A percentile compares a stretch with the other conserved stretches of the same genome.
Evolutionary conservation across 2,113 vertebrate species (phyloP).

Genomic region (Neolamprologus brichardi): DNA sequence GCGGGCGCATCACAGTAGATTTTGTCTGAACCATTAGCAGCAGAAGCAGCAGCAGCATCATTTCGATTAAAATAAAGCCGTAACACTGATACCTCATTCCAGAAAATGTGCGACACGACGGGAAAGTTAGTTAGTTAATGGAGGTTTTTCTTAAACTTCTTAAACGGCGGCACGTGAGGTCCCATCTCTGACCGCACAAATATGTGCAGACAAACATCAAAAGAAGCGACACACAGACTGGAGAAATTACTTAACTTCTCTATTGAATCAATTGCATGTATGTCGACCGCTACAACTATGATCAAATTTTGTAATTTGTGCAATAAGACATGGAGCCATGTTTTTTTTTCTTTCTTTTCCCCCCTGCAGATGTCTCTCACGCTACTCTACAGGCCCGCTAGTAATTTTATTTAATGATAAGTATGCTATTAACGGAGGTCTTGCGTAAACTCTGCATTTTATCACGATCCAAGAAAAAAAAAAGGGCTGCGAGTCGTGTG

Average conservation of each 20-base stretch:
- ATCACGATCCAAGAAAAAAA: conserved; percentile 19
- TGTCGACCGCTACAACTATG: background rate
- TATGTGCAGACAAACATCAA: conserved; percentile 32
- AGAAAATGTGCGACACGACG: background rate
- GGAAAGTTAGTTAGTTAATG: background rate
- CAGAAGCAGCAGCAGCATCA: background rate
- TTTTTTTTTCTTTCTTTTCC: accelerated
- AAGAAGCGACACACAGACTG: conserved; percentile 6
- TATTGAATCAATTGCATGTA: conserved; percentile 34
- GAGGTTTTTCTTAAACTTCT: background rate
- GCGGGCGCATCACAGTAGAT: background rate
- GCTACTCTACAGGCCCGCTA: background rate
- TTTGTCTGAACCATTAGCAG: background rate
- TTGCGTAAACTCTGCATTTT: background rate
- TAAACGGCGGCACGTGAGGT: background rate
- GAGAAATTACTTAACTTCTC: conserved; percentile 18
- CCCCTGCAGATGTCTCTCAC: background rate
- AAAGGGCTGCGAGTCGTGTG: background rate
- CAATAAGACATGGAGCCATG: background rate
- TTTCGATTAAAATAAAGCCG: background rate
- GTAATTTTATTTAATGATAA: background rate
- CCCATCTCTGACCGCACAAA: background rate
- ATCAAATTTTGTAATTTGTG: conserved; percentile 46
- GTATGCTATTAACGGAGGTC: background rate
- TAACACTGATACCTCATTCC: background rate